Conservation (phyloP, 2,888 invertebrate genomes). For the Drosophila prostipennis region DNA sequence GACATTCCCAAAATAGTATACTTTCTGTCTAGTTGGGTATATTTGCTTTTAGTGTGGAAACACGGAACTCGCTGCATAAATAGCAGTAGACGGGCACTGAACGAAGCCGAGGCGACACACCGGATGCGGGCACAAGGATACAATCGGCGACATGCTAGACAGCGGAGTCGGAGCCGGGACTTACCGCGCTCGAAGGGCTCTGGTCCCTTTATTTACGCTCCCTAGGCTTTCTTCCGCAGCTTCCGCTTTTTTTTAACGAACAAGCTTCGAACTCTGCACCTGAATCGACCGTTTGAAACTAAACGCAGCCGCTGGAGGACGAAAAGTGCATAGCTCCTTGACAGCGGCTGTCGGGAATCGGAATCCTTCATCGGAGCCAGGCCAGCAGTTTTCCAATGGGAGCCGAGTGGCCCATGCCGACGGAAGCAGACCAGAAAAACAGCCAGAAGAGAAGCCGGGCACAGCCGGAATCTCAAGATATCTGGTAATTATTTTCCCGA, state of each 20-base stretch:
- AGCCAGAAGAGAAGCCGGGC: not conserved
- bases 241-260: conserved; percentile 57
- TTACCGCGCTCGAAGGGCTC: not conserved
- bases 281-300: conserved; percentile 83
- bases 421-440: conserved; percentile 6
- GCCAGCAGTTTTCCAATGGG: conserved; percentile 53
- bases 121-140: not conserved
- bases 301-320: conserved; percentile 53
- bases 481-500: not conserved
- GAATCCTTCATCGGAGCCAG: not conserved
- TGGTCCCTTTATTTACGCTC: not conserved
- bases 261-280: conserved; percentile 75
- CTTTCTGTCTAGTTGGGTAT: not conserved
- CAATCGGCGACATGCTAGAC: not conserved
- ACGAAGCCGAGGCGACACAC: not conserved
- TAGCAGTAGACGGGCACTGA: not conserved
- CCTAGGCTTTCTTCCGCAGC: not conserved
- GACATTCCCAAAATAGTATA: not conserved
- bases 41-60: not conserved
- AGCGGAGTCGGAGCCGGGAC: not conserved
- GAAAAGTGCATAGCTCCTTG: conserved; percentile 64
- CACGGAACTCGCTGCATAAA: not conserved
- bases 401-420: conserved; percentile 37
- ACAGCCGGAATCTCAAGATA: not conserved
- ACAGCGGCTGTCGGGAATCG: conserved; percentile 44